Conservation (phyloP, 2,113 vertebrate genomes). For the Nesospiza acunhae region DNA sequence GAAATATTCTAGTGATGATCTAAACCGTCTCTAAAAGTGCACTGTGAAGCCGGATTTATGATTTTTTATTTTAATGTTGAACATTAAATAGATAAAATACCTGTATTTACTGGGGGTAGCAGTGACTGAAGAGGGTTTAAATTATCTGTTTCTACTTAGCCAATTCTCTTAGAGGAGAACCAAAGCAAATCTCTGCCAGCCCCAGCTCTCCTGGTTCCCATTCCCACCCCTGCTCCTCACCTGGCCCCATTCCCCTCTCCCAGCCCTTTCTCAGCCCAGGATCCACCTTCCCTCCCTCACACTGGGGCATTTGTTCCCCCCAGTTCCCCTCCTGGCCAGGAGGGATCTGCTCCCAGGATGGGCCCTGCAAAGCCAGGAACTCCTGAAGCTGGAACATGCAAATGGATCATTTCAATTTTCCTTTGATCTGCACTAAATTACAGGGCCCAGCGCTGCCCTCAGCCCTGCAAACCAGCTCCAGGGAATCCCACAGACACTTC, state of each 20-base stretch:
- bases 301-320: rapidly evolving
- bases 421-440: not conserved
- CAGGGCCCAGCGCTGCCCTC: not conserved
- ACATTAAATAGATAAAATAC: not conserved
- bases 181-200: not conserved
- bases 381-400: not conserved
- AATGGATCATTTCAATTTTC: not conserved
- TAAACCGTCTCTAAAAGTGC: not conserved
- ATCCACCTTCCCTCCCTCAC: not conserved
- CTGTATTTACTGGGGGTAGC: not conserved
- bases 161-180: not conserved
- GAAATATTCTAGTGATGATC: not conserved
- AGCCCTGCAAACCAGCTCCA: not conserved
- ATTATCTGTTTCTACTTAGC: not conserved
- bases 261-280: not conserved
- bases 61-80: not conserved
- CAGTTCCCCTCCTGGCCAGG: not conserved
- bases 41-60: not conserved
- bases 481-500: not conserved
- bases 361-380: not conserved
- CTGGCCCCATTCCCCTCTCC: not conserved
- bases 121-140: not conserved
- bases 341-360: not conserved
- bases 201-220: not conserved
- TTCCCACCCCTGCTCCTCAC: too few species aligned